Evolutionary conservation across 35 echinoderm and acorn worm genomes (phyloP), one percentile per base, ranked within the genome.

Genomic region (Apostichopus parvimensis): DNA sequence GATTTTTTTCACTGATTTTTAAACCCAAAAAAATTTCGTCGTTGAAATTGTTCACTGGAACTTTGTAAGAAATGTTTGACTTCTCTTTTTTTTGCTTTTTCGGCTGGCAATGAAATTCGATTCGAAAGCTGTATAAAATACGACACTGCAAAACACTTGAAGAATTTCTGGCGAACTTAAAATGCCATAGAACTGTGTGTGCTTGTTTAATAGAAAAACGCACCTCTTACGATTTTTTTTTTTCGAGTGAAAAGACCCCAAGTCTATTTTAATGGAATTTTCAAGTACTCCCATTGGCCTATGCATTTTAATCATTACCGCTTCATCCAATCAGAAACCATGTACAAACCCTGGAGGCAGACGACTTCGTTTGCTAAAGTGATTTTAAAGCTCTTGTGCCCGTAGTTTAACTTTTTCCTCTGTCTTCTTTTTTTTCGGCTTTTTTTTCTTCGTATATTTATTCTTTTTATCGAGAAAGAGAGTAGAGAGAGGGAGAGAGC

Each of bases 201-300:
- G 71, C 71, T 75, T 75, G 71, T 75, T 75, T 75, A 75, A 20
- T 75, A 75, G 14, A 22, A 52, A 45, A 64, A 72, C 61, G 61
- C 57, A 52, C 86, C 86, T 88, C 86, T 73, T 24, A 72, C 62
- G 15, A 66, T 73, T 72, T 75, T n/a, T 75, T n/a, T 45, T 45
- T 4, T 45, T 45, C 34, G 34, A 45, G 62, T 17, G 13, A 8
- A 73, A 72, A 9, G 24, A 34, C 21, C 89, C 14, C 89, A 77
- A 77, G 89, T 91, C 89, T 91, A 26, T 79, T 59, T 79, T 91
- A 91, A 91, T 91, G 89, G 89, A 79, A 77, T 91, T 26, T 91
- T 91, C 72, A 91, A 91, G 89, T 91, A 79, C 89, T 91, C 77
- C 89, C 72, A 91, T 91, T 91, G 89, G 89, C 89, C 76, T 91